phyloP scores from a whole-genome alignment of 2,888 invertebrate genomes.

The Lasioglossum lativentre region DNA sequence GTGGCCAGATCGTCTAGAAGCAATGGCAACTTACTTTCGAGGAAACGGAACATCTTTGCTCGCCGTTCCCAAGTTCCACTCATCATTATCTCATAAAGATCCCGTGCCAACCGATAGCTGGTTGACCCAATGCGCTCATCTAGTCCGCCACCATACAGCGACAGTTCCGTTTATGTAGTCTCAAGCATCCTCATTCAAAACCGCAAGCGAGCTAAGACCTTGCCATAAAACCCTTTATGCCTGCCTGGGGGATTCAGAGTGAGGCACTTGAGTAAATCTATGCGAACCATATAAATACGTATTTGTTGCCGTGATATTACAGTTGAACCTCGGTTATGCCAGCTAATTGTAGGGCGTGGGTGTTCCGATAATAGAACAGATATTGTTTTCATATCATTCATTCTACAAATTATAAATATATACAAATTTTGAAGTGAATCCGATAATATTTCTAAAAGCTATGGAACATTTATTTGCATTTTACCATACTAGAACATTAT shows the following conservation, averaged over 20 bases:
- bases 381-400: neutral
- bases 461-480: too few relatives aligned
- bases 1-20: neutral
- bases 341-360: neutral
- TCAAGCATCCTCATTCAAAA: neutral
- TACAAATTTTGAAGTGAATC: neutral
- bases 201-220: neutral
- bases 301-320: neutral
- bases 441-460: neutral
- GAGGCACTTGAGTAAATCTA: neutral
- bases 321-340: neutral
- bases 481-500: too few relatives aligned
- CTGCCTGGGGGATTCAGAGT: neutral
- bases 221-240: neutral
- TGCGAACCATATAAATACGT: neutral
- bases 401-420: neutral
- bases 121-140: neutral
- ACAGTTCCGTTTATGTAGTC: constrained; percentile 5
- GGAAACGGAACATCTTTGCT: neutral
- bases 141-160: neutral
- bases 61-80: neutral
- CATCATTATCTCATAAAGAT: neutral
- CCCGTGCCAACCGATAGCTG: neutral
- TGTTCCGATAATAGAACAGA: neutral
- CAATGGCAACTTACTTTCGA: neutral